Evolutionary conservation across 2,113 vertebrate genomes (phyloP).

Genomic region (Gavia stellata): DNA sequence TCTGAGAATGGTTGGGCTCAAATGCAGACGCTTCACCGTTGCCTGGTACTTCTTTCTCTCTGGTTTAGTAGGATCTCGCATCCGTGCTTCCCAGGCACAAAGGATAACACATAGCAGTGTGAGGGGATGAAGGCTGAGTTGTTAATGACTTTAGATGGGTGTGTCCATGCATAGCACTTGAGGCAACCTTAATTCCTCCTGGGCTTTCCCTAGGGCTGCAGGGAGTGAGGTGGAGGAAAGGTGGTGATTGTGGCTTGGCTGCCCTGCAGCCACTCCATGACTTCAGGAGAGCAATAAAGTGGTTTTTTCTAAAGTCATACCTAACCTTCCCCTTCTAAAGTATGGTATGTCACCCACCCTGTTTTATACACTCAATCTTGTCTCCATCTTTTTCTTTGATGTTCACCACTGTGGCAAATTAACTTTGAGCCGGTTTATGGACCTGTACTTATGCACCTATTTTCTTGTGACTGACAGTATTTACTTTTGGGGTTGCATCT

Average conservation of each 20-base stretch:
- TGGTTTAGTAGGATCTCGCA: not conserved
- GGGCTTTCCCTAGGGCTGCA: not conserved
- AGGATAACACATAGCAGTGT: not conserved
- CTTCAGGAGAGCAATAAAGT: not conserved
- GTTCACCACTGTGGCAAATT: not conserved
- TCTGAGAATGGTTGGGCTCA: not conserved
- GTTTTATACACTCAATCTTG: not conserved
- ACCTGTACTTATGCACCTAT: not conserved
- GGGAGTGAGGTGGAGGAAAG: not conserved
- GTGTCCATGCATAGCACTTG: not conserved
- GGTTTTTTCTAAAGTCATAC: not conserved
- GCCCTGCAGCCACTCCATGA: not conserved
- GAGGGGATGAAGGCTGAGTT: not conserved
- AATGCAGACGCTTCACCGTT: not conserved
- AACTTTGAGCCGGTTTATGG: not conserved
- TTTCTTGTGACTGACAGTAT: not conserved
- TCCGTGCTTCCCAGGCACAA: not conserved
- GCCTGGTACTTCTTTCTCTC: not conserved
- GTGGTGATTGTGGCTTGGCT: not conserved
- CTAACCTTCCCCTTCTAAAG: not conserved
- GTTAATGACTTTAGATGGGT: not conserved
- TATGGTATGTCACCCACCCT: not conserved
- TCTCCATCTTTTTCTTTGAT: not conserved
- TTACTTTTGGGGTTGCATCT: not conserved
- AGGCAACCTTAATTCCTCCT: not conserved